phyloP scores from a whole-genome alignment of 2,113 vertebrate species.

The Scophthalmus maximus region DNA sequence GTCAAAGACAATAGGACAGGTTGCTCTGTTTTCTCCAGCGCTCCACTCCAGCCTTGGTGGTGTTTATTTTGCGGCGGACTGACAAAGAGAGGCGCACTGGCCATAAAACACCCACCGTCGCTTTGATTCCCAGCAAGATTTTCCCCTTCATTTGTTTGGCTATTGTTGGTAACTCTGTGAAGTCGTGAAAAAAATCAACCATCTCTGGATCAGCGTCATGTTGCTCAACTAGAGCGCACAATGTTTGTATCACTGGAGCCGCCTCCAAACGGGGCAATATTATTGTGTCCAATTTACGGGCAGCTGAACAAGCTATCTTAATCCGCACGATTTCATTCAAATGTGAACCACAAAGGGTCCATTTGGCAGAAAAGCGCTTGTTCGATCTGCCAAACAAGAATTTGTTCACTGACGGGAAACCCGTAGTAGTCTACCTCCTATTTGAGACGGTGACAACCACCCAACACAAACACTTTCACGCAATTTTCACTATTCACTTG shows the following conservation, averaged over 20 bases:
- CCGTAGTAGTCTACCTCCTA: background rate
- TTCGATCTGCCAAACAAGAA: no score
- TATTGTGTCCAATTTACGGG: no score
- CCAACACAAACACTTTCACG: slow-evolving; percentile 10
- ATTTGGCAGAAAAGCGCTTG: background rate
- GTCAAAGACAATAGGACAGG: slow-evolving; percentile 66
- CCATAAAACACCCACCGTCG: slow-evolving; percentile 43
- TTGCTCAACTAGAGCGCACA: slow-evolving; percentile 25
- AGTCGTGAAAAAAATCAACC: slow-evolving; percentile 13
- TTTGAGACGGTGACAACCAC: slow-evolving; percentile 2
- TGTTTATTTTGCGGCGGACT: slow-evolving; percentile 61
- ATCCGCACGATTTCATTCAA: background rate
- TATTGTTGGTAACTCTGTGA: slow-evolving; percentile 43
- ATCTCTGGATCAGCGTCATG: slow-evolving; percentile 19
- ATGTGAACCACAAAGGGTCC: background rate
- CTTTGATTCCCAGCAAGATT: slow-evolving; percentile 53
- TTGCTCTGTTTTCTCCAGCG: slow-evolving; percentile 54
- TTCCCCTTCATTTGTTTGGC: slow-evolving; percentile 61
- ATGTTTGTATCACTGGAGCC: slow-evolving; percentile 8
- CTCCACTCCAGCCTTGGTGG: slow-evolving; percentile 52
- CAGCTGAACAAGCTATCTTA: background rate
- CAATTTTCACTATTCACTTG: background rate
- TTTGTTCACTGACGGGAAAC: background rate
- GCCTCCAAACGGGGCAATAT: background rate
- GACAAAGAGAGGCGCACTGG: slow-evolving; percentile 50